Base-by-base conservation (phyloP, 1,140 invertebrate species). In the Drosophila pruinosa region DNA sequence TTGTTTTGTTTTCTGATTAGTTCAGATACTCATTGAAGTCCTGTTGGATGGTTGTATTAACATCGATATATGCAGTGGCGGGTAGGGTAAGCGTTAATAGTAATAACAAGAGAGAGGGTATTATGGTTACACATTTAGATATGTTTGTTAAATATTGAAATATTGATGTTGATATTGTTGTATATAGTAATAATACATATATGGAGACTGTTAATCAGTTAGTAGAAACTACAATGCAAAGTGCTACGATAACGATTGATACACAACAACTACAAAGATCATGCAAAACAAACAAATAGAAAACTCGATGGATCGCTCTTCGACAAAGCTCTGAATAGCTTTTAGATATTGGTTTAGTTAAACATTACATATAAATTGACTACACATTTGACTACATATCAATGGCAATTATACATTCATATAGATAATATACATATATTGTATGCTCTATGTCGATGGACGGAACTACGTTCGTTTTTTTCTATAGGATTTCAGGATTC, bases 11-110 rank as follows among this genome's bases (percentile, higher is more conserved):
- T 36, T 56, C 24, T 61, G 54, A 59, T 90, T 80, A 91, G 73
- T 91, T 91, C 56, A 91, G 78, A 89, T 91, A 91, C 88, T 91
- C 89, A 91, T 91, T 91, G 89, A 91, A 91, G 86, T 91, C 89
- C 89, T 91, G 77, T 81, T 77, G 88, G 10, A 76, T 88, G 68
- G 76, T 86, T 77, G 81, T 86, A 82, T 86, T 86, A 86, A 86
- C 83, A 79, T 88, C 85, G 73, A 88, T 78, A 85, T 89, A 89
- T 89, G 83, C 83, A 89, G 83, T 89, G 86, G 83, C 78, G 85
- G 83, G 67, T 89, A 76, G 89, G 89, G 89, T 64, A 90, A 90
- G 89, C 89, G 79, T 90, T 90, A 80, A 88, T 82, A 80, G 82
- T 79, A 80, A 78, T 79, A 89, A 89, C 69, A 86, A 88, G 75